Percentiles rank a stretch among this genome's conserved stretches.
Evolutionary conservation across 2,888 invertebrate species (phyloP).

Genomic region (Catocala nupta): DNA sequence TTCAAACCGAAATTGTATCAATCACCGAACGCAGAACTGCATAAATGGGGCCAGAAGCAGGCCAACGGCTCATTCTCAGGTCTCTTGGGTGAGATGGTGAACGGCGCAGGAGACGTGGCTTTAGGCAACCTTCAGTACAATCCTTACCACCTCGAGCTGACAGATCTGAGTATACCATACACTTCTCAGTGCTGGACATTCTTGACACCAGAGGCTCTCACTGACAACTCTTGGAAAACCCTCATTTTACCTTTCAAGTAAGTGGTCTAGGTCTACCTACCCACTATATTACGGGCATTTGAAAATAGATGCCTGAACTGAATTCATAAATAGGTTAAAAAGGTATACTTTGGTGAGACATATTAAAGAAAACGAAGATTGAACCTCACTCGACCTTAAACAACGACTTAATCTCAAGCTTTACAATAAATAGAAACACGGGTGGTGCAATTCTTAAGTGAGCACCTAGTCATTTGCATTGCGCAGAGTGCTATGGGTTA

Average conservation of each 20-base stretch:
- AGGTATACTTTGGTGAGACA: too few relatives aligned
- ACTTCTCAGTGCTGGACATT: slow-evolving; percentile 95
- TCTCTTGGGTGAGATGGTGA: slow-evolving; percentile 91
- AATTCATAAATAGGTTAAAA: too few relatives aligned
- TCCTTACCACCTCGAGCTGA: slow-evolving; percentile 89
- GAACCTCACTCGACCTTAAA: too few relatives aligned
- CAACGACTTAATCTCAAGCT: too few relatives aligned
- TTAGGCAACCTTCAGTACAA: slow-evolving; percentile 93
- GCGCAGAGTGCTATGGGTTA: too few relatives aligned
- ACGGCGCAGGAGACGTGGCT: slow-evolving; percentile 90
- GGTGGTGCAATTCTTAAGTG: too few relatives aligned
- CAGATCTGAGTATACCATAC: slow-evolving; percentile 93
- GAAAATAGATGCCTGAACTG: too few relatives aligned
- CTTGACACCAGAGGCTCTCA: slow-evolving; percentile 92
- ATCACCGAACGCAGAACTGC: slow-evolving; percentile 85
- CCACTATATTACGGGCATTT: slow-evolving; percentile 10
- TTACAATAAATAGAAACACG: too few relatives aligned
- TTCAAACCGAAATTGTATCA: slow-evolving; percentile 91
- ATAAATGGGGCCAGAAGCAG: slow-evolving; percentile 90
- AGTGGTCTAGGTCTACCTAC: slow-evolving; percentile 36
- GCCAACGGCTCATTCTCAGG: slow-evolving; percentile 91
- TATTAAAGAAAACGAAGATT: too few relatives aligned
- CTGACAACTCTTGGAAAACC: slow-evolving; percentile 95
- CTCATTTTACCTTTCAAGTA: slow-evolving; percentile 93
- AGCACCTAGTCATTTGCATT: too few relatives aligned